Conservation (phyloP, 64 coral and sea anemone genomes). For the Stylophora pistillata region DNA sequence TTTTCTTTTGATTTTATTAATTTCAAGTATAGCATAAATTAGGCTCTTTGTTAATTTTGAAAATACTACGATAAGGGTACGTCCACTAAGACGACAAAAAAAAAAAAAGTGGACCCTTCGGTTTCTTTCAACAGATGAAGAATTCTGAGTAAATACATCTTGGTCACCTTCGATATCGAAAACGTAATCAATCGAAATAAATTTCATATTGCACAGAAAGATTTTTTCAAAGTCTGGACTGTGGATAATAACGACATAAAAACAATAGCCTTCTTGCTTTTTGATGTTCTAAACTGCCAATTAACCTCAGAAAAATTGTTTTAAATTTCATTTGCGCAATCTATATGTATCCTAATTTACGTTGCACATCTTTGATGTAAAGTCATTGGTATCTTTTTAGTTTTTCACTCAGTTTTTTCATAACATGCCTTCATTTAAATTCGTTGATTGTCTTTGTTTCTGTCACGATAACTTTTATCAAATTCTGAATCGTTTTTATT, state of each 20-base stretch:
- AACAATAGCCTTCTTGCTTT: too few relatives aligned
- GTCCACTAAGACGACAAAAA: too few relatives aligned
- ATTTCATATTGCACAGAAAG: too few relatives aligned
- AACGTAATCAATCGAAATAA: too few relatives aligned
- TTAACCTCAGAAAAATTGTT: background rate
- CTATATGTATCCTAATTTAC: background rate
- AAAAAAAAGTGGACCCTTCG: too few relatives aligned
- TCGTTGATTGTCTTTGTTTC: background rate
- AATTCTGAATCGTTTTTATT: background rate
- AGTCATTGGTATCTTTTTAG: background rate
- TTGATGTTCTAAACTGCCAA: background rate
- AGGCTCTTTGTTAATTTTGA: background rate
- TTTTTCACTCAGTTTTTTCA: background rate
- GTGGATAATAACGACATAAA: too few relatives aligned
- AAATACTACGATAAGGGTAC: background rate
- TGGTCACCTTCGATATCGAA: too few relatives aligned
- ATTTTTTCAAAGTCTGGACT: too few relatives aligned
- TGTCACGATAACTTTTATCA: too few relatives aligned
- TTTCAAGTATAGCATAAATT: background rate
- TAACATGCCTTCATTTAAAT: background rate
- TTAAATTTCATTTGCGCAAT: background rate
- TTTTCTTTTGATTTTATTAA: background rate
- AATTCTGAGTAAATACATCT: too few relatives aligned
- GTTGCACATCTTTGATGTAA: slow-evolving; percentile 13
- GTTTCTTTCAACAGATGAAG: too few relatives aligned